Conservation (phyloP, 1,140 invertebrate species). For the Portunus trituberculatus region DNA sequence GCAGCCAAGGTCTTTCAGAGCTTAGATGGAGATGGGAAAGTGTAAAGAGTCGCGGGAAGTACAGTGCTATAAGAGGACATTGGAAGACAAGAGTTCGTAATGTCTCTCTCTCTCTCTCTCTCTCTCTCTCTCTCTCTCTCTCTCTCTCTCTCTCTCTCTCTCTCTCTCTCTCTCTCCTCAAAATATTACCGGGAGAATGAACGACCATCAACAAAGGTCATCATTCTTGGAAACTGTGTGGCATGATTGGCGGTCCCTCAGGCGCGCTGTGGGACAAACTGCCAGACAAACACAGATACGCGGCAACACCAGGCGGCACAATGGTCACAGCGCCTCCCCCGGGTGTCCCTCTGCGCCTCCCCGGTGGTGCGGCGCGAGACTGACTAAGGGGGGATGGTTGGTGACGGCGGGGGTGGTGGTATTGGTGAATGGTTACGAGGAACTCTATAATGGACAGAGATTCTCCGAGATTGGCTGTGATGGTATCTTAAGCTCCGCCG, state of each 20-base stretch:
- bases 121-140: constrained; percentile 9
- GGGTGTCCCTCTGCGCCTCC: neutral
- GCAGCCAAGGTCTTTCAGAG: too few relatives aligned
- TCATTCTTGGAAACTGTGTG: too few relatives aligned
- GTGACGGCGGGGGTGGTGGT: neutral
- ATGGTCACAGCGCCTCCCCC: neutral
- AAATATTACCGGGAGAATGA: too few relatives aligned
- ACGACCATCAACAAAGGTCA: too few relatives aligned
- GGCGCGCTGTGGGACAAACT: neutral
- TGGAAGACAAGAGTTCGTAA: too few relatives aligned
- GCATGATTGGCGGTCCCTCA: too few relatives aligned
- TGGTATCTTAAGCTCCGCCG: neutral
- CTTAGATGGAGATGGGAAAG: too few relatives aligned
- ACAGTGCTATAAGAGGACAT: too few relatives aligned
- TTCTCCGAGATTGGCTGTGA: neutral
- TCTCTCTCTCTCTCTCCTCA: too few relatives aligned
- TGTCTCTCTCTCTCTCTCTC: neutral
- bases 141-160: too few relatives aligned
- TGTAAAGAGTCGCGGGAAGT: too few relatives aligned
- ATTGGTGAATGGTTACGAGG: neutral
- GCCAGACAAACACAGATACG: neutral
- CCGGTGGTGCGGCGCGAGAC: neutral
- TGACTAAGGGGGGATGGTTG: neutral
- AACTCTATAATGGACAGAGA: neutral
- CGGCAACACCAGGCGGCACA: neutral